A percentile compares a stretch with the other conserved stretches of the same genome.
These are phyloP conservation scores for Lepidonotus clava DNA, from an alignment of 2,888 invertebrate species.

Conservation along the genomic window DNA sequence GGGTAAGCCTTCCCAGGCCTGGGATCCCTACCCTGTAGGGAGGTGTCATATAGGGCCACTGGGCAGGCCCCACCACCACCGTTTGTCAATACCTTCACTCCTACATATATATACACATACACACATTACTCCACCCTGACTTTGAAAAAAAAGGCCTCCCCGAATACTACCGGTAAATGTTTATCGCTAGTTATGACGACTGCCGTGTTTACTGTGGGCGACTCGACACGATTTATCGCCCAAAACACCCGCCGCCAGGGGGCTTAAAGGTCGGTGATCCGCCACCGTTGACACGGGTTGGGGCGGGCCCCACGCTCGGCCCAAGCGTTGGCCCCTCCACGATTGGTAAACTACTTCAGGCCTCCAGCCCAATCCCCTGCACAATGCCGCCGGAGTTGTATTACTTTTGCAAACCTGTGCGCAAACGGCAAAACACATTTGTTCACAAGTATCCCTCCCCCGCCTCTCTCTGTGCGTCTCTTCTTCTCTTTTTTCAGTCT, in stretches of 20 bases:
- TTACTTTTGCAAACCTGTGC: no score
- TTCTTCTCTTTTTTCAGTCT: not conserved
- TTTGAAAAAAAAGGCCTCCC: not conserved
- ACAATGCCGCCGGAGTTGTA: not conserved
- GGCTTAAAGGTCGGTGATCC: no score
- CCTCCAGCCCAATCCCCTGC: not conserved
- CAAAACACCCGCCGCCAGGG: not conserved
- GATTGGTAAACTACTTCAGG: no score
- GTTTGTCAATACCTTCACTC: not conserved
- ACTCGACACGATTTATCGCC: not conserved
- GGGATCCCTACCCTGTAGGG: not conserved
- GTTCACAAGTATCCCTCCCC: not conserved
- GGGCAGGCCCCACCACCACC: not conserved
- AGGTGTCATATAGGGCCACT: not conserved
- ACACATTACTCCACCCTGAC: not conserved
- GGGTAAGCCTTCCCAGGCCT: not conserved
- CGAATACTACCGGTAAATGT: constrained; percentile 13
- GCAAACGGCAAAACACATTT: not conserved
- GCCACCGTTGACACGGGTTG: no score
- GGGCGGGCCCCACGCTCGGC: not conserved
- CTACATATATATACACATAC: not conserved
- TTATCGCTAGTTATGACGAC: not conserved
- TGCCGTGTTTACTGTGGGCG: not conserved
- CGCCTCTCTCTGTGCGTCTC: not conserved
- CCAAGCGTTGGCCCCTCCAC: not conserved